Conservation (phyloP, 2,113 vertebrate genomes). For the Uria lomvia region DNA sequence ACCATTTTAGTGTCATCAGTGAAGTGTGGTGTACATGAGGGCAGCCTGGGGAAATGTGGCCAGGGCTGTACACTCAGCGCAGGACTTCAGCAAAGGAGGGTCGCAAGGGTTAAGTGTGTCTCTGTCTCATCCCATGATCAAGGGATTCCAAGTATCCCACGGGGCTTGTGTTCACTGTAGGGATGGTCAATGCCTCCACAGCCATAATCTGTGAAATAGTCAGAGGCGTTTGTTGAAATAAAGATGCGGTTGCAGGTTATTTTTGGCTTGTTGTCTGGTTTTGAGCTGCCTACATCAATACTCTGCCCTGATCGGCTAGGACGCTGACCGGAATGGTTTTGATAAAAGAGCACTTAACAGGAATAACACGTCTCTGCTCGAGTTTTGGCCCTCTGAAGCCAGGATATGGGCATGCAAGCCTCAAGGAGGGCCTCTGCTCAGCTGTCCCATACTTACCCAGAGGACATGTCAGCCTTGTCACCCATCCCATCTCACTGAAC, state of each 20-base stretch:
- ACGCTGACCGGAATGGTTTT: fast-evolving
- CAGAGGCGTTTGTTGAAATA: background rate
- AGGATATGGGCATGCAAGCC: background rate
- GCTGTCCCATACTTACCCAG: fast-evolving
- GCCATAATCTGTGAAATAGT: background rate
- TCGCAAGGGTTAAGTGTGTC: background rate
- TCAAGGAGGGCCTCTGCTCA: background rate
- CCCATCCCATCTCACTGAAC: fast-evolving
- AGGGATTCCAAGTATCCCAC: background rate
- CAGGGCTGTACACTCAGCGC: fast-evolving
- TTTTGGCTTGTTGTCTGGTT: background rate
- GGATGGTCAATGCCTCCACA: background rate
- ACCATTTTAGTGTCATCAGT: background rate
- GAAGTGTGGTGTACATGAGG: background rate
- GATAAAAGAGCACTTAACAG: background rate
- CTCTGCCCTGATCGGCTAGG: background rate
- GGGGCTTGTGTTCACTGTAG: background rate
- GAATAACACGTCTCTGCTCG: background rate
- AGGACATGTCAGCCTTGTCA: background rate
- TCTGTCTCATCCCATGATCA: background rate
- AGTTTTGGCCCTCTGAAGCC: background rate
- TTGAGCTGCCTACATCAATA: background rate
- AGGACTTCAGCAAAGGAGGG: fast-evolving
- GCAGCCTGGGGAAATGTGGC: background rate
- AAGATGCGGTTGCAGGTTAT: background rate